A percentile compares a stretch with the other conserved stretches of the same genome.
These are phyloP conservation scores for Brachionus calyciflorus DNA, from an alignment of 1,140 invertebrate species.

Conservation along the genomic window DNA sequence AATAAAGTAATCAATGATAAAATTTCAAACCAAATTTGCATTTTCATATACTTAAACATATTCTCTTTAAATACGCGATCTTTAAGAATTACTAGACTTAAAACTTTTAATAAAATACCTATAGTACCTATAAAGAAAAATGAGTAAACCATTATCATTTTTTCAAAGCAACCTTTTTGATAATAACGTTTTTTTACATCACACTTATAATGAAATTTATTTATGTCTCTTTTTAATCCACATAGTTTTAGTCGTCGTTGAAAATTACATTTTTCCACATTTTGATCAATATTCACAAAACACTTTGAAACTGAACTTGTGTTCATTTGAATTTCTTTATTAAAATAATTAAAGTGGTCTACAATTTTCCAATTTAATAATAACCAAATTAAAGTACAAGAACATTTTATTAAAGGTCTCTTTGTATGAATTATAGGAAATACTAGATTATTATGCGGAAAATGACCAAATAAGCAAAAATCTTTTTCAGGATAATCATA, in stretches of 20 bases:
- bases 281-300: background rate
- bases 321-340: background rate
- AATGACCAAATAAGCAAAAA: background rate
- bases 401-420: background rate
- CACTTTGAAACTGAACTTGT: background rate
- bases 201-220: background rate
- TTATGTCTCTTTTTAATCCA: background rate
- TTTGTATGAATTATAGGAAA: constrained; percentile 14
- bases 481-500: constrained; percentile 7
- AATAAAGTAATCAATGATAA: background rate
- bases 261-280: background rate
- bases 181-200: background rate
- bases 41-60: background rate
- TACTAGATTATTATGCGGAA: background rate
- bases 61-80: background rate
- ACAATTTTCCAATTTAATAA: background rate
- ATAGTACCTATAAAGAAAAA: too few relatives aligned
- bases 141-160: background rate
- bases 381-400: constrained; percentile 6
- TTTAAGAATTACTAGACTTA: background rate
- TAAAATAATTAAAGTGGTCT: background rate
- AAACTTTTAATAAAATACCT: background rate
- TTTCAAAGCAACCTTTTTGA: background rate
- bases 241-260: background rate
- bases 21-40: background rate